phyloP scores from a whole-genome alignment of 2,888 invertebrate species.

The Tupiocoris notatus region DNA sequence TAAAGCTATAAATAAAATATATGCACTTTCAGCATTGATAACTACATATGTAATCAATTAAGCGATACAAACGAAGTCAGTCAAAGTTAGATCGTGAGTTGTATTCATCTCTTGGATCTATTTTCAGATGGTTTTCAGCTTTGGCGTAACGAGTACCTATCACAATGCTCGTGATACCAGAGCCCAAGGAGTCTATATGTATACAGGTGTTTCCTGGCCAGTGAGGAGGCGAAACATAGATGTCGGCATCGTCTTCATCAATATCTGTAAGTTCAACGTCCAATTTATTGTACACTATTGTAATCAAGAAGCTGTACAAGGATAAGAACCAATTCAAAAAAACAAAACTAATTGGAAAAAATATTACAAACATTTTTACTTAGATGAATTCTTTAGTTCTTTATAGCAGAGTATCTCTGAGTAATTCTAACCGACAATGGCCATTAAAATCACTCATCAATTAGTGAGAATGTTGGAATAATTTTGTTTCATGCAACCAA shows the following conservation, averaged over 20 bases:
- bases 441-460: too few relatives aligned
- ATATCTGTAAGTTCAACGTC: constrained; percentile 87
- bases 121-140: constrained; percentile 3
- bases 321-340: too few relatives aligned
- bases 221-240: constrained; percentile 99
- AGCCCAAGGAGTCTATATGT: constrained; percentile 69
- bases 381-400: too few relatives aligned
- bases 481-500: too few relatives aligned
- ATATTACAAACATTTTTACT: too few relatives aligned
- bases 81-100: constrained; percentile 21
- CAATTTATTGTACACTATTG: too few relatives aligned
- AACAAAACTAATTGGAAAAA: too few relatives aligned
- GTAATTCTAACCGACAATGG: too few relatives aligned
- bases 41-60: constrained; percentile 6
- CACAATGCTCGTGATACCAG: constrained; percentile 13
- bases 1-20: background rate
- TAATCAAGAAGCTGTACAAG: too few relatives aligned
- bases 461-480: too few relatives aligned
- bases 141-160: constrained; percentile 25
- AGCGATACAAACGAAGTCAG: constrained; percentile 4
- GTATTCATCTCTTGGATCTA: constrained; percentile 10
- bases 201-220: constrained; percentile 98
- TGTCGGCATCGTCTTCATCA: constrained; percentile 99
- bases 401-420: too few relatives aligned
- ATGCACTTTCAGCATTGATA: background rate